Evolutionary conservation across 92 coral and sea anemone genomes (phyloP), one percentile per base, ranked within the genome.

Genomic region (Palythoa heliodiscus): DNA sequence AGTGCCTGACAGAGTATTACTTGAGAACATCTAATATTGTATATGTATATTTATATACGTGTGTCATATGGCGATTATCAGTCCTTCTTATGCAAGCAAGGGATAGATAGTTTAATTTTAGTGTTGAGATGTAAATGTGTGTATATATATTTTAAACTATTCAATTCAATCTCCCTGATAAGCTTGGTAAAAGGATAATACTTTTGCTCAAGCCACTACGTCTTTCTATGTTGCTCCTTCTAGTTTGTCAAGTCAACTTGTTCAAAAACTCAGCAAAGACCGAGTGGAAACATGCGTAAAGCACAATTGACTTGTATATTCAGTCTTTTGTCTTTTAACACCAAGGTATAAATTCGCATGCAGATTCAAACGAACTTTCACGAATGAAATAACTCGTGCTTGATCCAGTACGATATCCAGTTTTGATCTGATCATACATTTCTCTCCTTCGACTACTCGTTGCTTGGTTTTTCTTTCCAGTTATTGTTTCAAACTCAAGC

Each of bases 331-430:
- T 80, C 57, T 66, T 22, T 68, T n/a, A 54, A 43, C 75, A 24
- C 71, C 57, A 66, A 80, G 57, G 24, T 66, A 24, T 38, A 43
- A 35, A 67, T 67, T 80, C 84, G 47, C 75, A 47, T 64, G 73
- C 84, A 80, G 84, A 64, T 80, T 66, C 9, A 80, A 43, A 80
- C 15, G 60, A 80, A 64, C 53, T 80, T 80, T 80, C 84, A 48
- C 38, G 60, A 25, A 48, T 66, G 84, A 47, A 64, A 64, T 64
- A 69, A 23, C 84, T 29, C 66, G 52, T 67, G 54, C 72, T 22
- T 80, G 84, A 80, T 70, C 57, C 22, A 38, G 25, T 20, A n/a
- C 47, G 43, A 63, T 10, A 15, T 50, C 74, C 73, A 43, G 16
- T n/a, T 73, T 20, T 16, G 15, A 55, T 55, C 16, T 55, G 69